Evolutionary conservation across 2,888 invertebrate species (phyloP).

Genomic region (Leucania comma): DNA sequence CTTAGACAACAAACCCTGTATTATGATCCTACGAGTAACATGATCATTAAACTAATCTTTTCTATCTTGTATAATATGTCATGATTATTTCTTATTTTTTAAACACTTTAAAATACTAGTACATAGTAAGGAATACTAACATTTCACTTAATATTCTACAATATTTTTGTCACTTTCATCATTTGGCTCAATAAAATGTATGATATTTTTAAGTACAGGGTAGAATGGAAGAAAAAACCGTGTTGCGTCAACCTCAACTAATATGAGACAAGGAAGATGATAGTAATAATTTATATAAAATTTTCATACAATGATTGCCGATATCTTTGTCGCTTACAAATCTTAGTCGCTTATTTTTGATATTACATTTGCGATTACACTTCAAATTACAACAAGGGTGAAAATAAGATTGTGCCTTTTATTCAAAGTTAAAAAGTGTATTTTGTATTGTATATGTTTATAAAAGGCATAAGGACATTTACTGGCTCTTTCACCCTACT

Average conservation of each 20-base stretch:
- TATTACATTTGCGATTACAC: slow-evolving; percentile 33
- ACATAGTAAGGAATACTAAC: slow-evolving; percentile 33
- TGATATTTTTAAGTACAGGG: slow-evolving; percentile 44
- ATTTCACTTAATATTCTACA: slow-evolving; percentile 22
- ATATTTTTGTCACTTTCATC: slow-evolving; percentile 50
- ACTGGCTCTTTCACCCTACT: slow-evolving; percentile 52
- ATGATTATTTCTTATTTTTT: slow-evolving; percentile 33
- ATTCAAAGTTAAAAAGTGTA: slow-evolving; percentile 4
- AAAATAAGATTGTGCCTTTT: slow-evolving; percentile 42
- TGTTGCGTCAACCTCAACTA: no score
- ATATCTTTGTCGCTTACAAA: slow-evolving; percentile 34
- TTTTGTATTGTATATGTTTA: slow-evolving; percentile 25
- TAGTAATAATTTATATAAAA: not conserved
- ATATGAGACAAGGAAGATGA: no score
- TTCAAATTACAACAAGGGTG: slow-evolving; percentile 48
- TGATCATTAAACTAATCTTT: slow-evolving; percentile 44
- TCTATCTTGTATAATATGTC: slow-evolving; percentile 32
- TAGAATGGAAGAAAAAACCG: no score
- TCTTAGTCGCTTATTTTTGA: slow-evolving; percentile 23
- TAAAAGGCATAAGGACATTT: slow-evolving; percentile 31
- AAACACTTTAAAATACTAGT: slow-evolving; percentile 41
- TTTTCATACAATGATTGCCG: slow-evolving; percentile 36
- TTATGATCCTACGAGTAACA: slow-evolving; percentile 69
- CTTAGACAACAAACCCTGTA: slow-evolving; percentile 73
- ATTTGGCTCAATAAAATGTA: slow-evolving; percentile 34